These are phyloP conservation scores for Caerostris darwini DNA, from an alignment of 1,140 invertebrate species.

Conservation along the genomic window DNA sequence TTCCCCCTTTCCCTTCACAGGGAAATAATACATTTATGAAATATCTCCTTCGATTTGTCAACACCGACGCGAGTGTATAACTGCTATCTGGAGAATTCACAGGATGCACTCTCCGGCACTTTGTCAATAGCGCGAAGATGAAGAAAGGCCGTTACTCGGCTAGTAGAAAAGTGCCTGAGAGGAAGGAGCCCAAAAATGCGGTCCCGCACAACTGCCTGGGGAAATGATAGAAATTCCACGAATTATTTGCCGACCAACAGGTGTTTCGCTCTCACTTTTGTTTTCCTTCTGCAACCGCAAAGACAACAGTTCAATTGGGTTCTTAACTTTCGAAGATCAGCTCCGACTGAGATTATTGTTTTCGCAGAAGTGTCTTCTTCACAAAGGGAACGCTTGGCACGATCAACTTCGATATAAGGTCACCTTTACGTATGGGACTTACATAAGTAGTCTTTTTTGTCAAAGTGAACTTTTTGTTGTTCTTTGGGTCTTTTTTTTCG, in stretches of 20 bases:
- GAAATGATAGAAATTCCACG: constrained; percentile 73
- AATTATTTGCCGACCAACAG: constrained; percentile 70
- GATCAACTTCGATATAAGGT: too few relatives aligned
- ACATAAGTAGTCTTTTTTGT: too few relatives aligned
- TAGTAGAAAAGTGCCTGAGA: constrained; percentile 60
- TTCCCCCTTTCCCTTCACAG: too few relatives aligned
- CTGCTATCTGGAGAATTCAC: neutral
- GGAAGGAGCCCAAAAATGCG: constrained; percentile 68
- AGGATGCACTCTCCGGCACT: neutral
- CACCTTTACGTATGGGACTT: too few relatives aligned
- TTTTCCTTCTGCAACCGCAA: neutral
- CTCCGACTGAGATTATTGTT: too few relatives aligned
- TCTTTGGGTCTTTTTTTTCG: too few relatives aligned
- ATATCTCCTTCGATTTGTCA: too few relatives aligned
- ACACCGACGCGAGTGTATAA: neutral
- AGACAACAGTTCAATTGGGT: neutral
- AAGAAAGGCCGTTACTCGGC: constrained; percentile 63
- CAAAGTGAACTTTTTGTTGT: too few relatives aligned
- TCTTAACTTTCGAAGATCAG: neutral
- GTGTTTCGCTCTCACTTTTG: constrained; percentile 17
- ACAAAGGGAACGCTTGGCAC: too few relatives aligned
- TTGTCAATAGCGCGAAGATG: neutral
- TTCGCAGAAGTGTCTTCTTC: too few relatives aligned
- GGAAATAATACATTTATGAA: too few relatives aligned
- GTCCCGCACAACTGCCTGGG: constrained; percentile 63